These are phyloP conservation scores for Coluber constrictor DNA, from an alignment of 2,797 vertebrate genomes.

Conservation along the genomic window DNA sequence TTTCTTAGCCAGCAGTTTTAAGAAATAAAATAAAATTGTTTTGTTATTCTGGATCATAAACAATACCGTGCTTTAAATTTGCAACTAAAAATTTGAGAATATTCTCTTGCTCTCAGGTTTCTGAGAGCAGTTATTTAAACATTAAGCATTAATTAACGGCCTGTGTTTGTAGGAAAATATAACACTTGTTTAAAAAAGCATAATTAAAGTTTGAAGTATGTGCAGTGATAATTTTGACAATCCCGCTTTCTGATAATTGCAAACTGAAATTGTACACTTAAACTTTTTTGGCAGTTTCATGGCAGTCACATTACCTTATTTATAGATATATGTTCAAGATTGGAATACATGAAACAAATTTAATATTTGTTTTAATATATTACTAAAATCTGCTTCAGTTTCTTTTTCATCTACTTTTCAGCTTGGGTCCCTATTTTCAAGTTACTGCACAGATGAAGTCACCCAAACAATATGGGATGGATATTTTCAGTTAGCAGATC, in stretches of 20 bases:
- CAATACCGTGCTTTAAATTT: not conserved
- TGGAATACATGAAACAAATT: not conserved
- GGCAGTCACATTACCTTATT: not conserved
- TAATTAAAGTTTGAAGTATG: not conserved
- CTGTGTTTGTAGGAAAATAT: not conserved
- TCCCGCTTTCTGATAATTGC: not conserved
- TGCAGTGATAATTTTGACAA: not conserved
- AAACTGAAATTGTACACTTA: not conserved
- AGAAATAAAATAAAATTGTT: not conserved
- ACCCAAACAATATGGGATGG: constrained; percentile 93
- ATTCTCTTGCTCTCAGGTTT: not conserved
- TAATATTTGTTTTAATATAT: not conserved
- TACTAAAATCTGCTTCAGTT: constrained; percentile 22
- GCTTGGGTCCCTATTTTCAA: constrained; percentile 94
- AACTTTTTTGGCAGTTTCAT: not conserved
- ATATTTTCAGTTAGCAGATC: constrained; percentile 94
- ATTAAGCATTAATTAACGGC: not conserved
- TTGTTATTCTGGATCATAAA: not conserved
- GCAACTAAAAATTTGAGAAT: not conserved
- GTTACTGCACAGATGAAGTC: constrained; percentile 86
- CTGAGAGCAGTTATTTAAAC: not conserved
- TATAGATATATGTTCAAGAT: not conserved
- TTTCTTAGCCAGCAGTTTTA: not conserved
- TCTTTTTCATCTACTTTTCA: constrained; percentile 62
- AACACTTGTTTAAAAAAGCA: not conserved